Conservation (phyloP, 1,140 invertebrate genomes). For the Euwallacea fornicatus region DNA sequence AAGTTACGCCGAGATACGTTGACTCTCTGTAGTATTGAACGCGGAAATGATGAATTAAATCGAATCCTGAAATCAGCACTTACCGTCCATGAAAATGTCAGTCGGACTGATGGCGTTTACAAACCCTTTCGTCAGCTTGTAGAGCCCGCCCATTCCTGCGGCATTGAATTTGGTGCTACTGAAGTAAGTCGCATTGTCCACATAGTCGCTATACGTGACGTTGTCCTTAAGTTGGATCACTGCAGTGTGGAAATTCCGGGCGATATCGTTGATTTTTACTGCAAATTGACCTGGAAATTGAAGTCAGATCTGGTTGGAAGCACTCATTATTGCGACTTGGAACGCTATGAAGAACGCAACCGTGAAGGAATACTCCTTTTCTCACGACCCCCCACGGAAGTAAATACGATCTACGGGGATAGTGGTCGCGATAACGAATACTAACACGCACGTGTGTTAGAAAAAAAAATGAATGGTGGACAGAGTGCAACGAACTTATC, state of each 20-base stretch:
- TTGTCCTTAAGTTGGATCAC: constrained; percentile 54
- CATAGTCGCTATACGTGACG: constrained; percentile 54
- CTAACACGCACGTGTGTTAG: too few relatives aligned
- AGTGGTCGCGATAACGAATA: too few relatives aligned
- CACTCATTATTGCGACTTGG: not conserved
- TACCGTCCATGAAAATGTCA: constrained; percentile 60
- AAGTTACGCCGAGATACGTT: too few relatives aligned
- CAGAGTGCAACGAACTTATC: too few relatives aligned
- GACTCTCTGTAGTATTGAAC: too few relatives aligned
- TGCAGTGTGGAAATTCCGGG: constrained; percentile 55
- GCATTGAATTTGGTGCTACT: constrained; percentile 57
- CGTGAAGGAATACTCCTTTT: not conserved
- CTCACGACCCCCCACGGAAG: not conserved
- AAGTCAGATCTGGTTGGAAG: not conserved
- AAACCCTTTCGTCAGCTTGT: constrained; percentile 62
- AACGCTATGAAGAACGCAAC: not conserved
- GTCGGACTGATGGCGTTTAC: constrained; percentile 58
- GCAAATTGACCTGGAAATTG: constrained; percentile 43
- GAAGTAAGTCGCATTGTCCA: constrained; percentile 49
- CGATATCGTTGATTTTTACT: constrained; percentile 52
- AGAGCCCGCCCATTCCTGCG: constrained; percentile 62
- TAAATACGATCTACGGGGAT: not conserved
- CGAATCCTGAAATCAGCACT: constrained; percentile 41
- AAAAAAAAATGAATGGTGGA: too few relatives aligned
- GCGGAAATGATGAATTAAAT: too few relatives aligned